Evolutionary conservation across 2,797 vertebrate genomes (phyloP).

Genomic region (Microtus obscurus): DNA sequence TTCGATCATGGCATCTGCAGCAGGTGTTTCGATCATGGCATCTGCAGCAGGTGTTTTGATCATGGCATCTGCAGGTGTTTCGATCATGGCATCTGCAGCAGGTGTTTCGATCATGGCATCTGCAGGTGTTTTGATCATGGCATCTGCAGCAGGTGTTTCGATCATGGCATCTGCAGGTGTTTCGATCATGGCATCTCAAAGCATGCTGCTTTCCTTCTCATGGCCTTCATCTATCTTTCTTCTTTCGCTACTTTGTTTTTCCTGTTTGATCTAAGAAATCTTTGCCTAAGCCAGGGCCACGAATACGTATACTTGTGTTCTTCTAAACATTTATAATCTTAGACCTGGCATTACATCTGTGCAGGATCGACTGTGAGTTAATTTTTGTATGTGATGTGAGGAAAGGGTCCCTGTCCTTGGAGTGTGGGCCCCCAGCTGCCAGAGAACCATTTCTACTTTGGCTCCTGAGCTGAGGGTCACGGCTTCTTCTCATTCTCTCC

Average conservation of each 20-base stretch:
- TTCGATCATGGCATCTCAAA: background rate
- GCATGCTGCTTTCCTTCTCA: background rate
- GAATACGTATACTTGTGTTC: background rate
- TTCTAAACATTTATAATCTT: background rate
- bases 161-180: no score
- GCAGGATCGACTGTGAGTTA: rapidly evolving
- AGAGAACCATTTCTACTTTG: background rate
- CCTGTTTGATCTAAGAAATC: background rate
- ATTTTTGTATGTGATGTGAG: rapidly evolving
- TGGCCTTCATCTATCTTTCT: rapidly evolving
- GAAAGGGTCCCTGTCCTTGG: background rate
- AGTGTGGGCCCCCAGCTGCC: background rate
- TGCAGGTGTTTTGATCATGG: no score
- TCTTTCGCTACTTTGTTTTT: background rate
- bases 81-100: no score
- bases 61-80: no score
- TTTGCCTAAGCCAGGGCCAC: background rate
- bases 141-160: no score
- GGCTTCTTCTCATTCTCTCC: background rate
- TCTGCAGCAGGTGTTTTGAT: no score
- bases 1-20: no score
- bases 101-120: no score
- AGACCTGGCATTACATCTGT: background rate
- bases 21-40: no score
- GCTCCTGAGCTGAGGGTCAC: rapidly evolving